A percentile compares a stretch with the other conserved stretches of the same genome.
Conservation (phyloP, 2,113 vertebrate species). For the Tragelaphus scriptus region DNA sequence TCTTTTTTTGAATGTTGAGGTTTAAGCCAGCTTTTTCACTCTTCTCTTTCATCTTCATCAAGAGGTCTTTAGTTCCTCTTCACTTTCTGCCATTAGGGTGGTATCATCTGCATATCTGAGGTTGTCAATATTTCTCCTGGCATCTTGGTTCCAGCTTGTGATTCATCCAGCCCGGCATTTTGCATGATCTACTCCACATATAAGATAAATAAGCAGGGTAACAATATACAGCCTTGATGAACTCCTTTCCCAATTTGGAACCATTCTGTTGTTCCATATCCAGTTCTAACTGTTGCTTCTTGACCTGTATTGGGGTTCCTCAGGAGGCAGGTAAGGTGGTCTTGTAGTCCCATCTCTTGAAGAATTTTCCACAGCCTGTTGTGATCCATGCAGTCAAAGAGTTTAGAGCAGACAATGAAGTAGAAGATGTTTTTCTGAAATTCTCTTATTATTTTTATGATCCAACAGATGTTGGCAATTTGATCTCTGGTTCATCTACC, state of each 20-base stretch:
- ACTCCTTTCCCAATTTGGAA: background rate
- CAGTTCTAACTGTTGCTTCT: background rate
- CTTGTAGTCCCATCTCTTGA: background rate
- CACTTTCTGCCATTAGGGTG: background rate
- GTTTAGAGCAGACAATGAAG: background rate
- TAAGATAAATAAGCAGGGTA: background rate
- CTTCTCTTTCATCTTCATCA: background rate
- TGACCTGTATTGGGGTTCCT: background rate
- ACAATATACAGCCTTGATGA: background rate
- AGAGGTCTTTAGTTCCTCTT: background rate
- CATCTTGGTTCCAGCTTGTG: background rate
- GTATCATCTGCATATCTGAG: background rate
- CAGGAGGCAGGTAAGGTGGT: background rate
- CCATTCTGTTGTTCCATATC: background rate
- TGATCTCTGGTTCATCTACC: background rate
- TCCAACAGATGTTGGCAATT: background rate
- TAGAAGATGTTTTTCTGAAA: background rate
- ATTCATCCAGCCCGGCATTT: background rate
- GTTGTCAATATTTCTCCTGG: background rate
- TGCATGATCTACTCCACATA: background rate
- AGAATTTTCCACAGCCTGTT: background rate
- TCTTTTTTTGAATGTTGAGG: background rate
- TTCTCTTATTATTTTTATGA: background rate
- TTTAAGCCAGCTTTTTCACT: background rate
- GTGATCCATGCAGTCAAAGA: background rate